phyloP scores from a whole-genome alignment of 2,888 invertebrate genomes.

The Lottia scabra region DNA sequence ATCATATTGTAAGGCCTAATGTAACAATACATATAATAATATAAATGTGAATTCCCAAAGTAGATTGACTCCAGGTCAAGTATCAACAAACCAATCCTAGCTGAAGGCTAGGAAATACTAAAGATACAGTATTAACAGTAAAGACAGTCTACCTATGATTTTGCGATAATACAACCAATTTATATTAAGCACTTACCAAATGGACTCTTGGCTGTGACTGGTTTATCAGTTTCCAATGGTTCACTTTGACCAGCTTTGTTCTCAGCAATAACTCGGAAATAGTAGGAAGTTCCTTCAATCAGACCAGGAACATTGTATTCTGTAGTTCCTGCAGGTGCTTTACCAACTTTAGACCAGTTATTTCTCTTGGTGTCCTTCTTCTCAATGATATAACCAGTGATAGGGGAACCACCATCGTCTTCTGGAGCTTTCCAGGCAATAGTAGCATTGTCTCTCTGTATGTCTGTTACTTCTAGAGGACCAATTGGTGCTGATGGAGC shows the following conservation, averaged over 20 bases:
- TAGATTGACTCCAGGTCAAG: no score
- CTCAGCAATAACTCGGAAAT: constrained; percentile 62
- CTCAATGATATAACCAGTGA: constrained; percentile 54
- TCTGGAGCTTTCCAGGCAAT: constrained; percentile 63
- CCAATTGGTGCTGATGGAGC: constrained; percentile 55
- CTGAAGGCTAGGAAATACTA: no score
- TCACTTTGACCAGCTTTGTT: constrained; percentile 88
- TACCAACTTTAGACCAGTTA: constrained; percentile 38
- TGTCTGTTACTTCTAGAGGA: constrained; percentile 40
- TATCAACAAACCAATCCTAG: no score
- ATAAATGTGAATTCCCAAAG: no score
- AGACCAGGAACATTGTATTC: constrained; percentile 36
- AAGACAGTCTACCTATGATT: no score
- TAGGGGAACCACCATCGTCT: constrained; percentile 54
- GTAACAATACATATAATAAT: no score
- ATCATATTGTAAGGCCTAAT: no score
- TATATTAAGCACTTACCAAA: constrained; percentile 79
- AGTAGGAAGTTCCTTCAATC: constrained; percentile 48
- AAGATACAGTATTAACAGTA: no score
- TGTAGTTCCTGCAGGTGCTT: constrained; percentile 31
- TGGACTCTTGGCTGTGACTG: constrained; percentile 79
- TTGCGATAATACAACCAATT: no score
- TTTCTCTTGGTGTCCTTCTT: constrained; percentile 35
- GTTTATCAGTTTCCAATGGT: constrained; percentile 41
- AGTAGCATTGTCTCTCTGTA: constrained; percentile 38